Evolutionary conservation across 2,797 vertebrate genomes (phyloP).

Genomic region (Microcaecilia unicolor): DNA sequence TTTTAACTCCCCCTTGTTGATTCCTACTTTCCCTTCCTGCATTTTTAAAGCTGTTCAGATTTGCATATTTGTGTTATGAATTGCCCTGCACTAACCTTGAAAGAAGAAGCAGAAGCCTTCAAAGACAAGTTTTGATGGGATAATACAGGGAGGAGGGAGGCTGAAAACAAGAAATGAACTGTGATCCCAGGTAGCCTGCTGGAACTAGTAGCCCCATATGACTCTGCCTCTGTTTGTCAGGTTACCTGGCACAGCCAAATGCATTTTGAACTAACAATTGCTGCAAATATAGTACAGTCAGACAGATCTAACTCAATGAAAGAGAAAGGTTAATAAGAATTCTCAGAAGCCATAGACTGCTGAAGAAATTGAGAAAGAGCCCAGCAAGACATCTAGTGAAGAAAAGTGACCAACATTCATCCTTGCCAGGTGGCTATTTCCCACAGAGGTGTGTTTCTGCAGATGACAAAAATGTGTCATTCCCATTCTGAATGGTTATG

Average conservation of each 20-base stretch:
- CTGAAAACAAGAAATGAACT: no score
- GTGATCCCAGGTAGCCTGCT: slow-evolving; percentile 12
- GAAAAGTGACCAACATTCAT: no score
- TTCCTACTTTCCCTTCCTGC: neutral
- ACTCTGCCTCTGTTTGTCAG: neutral
- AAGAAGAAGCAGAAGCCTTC: slow-evolving; percentile 32
- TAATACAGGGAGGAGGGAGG: slow-evolving; percentile 4
- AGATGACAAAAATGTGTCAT: no score
- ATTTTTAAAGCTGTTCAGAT: slow-evolving; percentile 11
- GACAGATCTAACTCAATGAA: slow-evolving; percentile 27
- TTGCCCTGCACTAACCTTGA: slow-evolving; percentile 35
- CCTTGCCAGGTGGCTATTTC: no score
- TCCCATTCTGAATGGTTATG: no score
- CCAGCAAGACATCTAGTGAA: slow-evolving; percentile 13
- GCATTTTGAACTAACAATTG: slow-evolving; percentile 16
- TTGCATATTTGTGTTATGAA: slow-evolving; percentile 30
- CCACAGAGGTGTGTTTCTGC: no score
- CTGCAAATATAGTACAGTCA: slow-evolving; percentile 17
- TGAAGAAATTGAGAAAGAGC: slow-evolving; percentile 21
- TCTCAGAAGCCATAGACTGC: slow-evolving; percentile 14
- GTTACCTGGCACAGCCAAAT: slow-evolving; percentile 3
- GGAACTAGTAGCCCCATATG: neutral
- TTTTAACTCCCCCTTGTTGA: neutral
- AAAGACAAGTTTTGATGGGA: slow-evolving; percentile 30
- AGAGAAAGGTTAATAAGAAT: slow-evolving; percentile 26